Evolutionary conservation across 2,113 vertebrate genomes (phyloP), one percentile per base, ranked within the genome.

Genomic region (Stigmatopora argus): DNA sequence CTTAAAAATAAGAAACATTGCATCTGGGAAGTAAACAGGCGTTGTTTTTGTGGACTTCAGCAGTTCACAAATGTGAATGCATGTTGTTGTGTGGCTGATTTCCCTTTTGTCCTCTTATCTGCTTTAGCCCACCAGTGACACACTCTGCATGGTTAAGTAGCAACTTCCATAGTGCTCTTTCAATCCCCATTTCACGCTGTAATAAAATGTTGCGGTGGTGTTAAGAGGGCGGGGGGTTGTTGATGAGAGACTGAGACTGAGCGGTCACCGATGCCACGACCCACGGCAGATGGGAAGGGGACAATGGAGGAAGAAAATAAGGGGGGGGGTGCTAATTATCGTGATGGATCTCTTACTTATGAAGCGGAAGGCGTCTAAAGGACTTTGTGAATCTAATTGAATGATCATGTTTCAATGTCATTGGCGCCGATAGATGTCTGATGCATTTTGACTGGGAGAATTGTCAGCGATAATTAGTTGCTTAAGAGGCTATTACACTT

Each of bases 121-220:
- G 74, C 78, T 82, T 81, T 82, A 80, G 71, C 78, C 85, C 78
- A 74, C 72, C 55, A 82, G 85, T 65, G 88, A 91, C 90, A 91
- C 81, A 89, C 88, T 86, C 88, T 78, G 86, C 83, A 92, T 91
- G 87, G 90, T 81, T 91, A 89, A 92, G 87, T 78, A 90, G 91
- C 75, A 74, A 76, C 86, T 83, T 87, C 90, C 90, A 78, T 75
- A 60, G 88, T 73, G 70, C 77, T 90, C 89, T 93, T 94, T 93
- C 92, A 91, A 77, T 89, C 85, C 85, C 76, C 79, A 92, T 94
- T 94, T 94, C 93, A 96, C 89, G 90, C 88, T 80, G 70, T 89
- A 91, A 92, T 92, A 92, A 91, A 91, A 92, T 83, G 86, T 92
- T 88, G 89, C 85, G 85, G 90, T 90, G 86, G 89, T 87, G 91